phyloP scores from a whole-genome alignment of 1,140 invertebrate genomes.

The Saccostrea glomerata region DNA sequence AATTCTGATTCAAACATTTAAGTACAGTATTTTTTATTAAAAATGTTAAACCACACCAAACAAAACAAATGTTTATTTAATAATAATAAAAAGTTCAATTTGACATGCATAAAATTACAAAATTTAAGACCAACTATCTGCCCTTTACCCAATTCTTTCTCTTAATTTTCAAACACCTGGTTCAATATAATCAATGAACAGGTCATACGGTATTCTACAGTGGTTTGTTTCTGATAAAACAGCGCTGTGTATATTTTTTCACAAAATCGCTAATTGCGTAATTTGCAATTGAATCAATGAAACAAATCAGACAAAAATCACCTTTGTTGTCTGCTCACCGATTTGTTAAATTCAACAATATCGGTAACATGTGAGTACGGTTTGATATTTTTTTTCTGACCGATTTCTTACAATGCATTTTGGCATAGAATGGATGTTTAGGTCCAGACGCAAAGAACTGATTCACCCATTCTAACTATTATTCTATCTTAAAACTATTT shows the following conservation, averaged over 20 bases:
- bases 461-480: no score
- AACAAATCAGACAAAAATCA: neutral
- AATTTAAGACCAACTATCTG: neutral
- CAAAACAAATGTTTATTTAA: no score
- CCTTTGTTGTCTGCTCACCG: neutral
- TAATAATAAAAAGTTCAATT: no score
- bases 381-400: neutral
- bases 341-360: neutral
- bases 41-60: no score
- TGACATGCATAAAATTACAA: neutral
- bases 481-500: no score
- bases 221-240: neutral
- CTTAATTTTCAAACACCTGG: neutral
- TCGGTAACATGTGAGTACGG: neutral
- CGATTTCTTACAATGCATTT: neutral
- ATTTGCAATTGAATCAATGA: neutral
- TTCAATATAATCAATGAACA: neutral
- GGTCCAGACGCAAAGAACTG: no score
- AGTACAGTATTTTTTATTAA: no score
- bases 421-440: no score
- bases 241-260: neutral
- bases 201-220: neutral
- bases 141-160: neutral
- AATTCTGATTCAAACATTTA: no score
- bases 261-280: conserved; percentile 10